Evolutionary conservation across 2,888 invertebrate species (phyloP), one percentile per base, ranked within the genome.

Genomic region (Ypsolopha scabrella): DNA sequence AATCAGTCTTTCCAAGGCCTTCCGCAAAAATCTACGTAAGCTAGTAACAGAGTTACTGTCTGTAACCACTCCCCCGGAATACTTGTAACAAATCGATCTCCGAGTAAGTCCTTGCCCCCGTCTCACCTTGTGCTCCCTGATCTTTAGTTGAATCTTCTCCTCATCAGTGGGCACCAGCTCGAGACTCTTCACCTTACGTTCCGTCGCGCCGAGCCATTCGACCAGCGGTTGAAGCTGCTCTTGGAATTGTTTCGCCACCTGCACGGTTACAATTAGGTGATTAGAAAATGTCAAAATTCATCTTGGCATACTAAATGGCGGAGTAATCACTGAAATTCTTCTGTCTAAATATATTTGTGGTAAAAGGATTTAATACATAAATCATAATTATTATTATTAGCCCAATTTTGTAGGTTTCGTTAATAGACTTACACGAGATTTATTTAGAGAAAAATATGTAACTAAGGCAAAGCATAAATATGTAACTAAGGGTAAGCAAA

Each of bases 121-220:
- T 24, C 39, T 10, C 53, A 90, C 89, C 77, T 94, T 94, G 67
- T 98, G 98, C 66, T 98, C 97, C 24, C 92, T 89, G 51, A 98
- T 94, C 67, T 95, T 92, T 64, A 92, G 92, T 59, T 96, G 94
- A 58, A 98, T 96, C 80, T 96, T 96, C 72, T 97, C 96, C 72
- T 97, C 96, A 61, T 98, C 97, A 0, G 97, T 97, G 14, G 97
- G 97, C 51, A 98, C 93, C 3, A 96, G 87, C 67, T 96, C 95
- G 90, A 99, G 91, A 6, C 93, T 90, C 67, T 94, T 94, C 9
- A 99, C 91, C 63, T 93, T 92, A 65, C 94, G 93, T 72, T 98
- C 97, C 0, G 93, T 92, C 47, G 88, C 88, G 60, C 96, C 95
- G 51, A 99, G 85, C 98, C 98, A 99, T 53, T 94, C 93, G 33